Evolutionary conservation across 64 coral and sea anemone species (phyloP), one percentile per base, ranked within the genome.

Genomic region (Acropora yongei): DNA sequence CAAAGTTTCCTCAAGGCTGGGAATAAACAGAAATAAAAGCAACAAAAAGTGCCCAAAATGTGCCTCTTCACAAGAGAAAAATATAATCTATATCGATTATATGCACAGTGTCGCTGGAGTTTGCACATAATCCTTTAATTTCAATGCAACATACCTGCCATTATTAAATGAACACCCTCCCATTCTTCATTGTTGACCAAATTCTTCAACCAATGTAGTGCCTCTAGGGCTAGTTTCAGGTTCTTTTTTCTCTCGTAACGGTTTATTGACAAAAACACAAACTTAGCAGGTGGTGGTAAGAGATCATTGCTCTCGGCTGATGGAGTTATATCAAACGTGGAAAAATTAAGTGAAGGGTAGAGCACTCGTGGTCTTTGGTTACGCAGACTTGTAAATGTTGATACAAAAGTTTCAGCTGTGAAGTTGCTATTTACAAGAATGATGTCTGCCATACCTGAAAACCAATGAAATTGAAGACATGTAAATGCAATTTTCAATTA

Each of bases 201-300:
- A 57, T 93, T 91, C 74, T 84, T 96, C 0, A 99, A 83, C 88
- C 89, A 91, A 63, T 84, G 88, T 75, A 96, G 79, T 18, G 97
- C 88, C 88, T 96, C 91, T 40, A 99, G 85, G 45, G 97, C 94
- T 44, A 99, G 57, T 41, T 93, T 86, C 5, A 99, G 67, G 61
- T 99, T 99, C 65, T 99, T 99, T 53, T 99, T 99, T 73, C 97
- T 80, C 47, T 99, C 97, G 94, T 93, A 99, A n/a, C 97, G 92
- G 86, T 99, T 99, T 17, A 99, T 99, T 49, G 97, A 99, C 42
- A 99, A 42, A 47, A 99, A 99, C 6, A 99, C 74, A 83, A 77
- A 76, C 84, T 96, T 93, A 39, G 97, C 91, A 79, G 73, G 71
- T 14, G 84, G 88, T 84, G 97, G 97, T 55, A 99, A 55, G 10